Conservation (phyloP, 2,888 invertebrate genomes). For the Branchipolynoe longqiensis region DNA sequence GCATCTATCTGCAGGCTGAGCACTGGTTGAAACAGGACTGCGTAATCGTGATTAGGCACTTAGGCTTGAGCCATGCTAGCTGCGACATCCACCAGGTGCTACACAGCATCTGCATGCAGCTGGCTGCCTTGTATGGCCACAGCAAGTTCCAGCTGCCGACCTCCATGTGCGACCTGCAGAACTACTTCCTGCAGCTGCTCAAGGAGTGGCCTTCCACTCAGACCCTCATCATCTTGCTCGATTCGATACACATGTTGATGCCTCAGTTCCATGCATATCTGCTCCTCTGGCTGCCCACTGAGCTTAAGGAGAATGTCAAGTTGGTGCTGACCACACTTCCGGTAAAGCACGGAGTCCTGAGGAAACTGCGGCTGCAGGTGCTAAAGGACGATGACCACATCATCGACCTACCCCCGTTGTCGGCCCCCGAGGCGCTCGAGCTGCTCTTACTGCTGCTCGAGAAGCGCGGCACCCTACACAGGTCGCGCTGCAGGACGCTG, state of each 20-base stretch:
- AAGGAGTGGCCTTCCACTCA: constrained; percentile 70
- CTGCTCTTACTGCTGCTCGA: constrained; percentile 65
- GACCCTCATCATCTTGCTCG: constrained; percentile 74
- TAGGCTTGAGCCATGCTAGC: constrained; percentile 74
- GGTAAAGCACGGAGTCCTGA: constrained; percentile 69
- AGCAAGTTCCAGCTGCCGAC: constrained; percentile 68
- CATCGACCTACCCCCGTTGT: constrained; percentile 61
- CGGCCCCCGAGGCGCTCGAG: constrained; percentile 53
- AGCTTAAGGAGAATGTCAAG: constrained; percentile 76
- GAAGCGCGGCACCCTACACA: constrained; percentile 70
- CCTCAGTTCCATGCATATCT: constrained; percentile 64
- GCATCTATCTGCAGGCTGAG: constrained; percentile 71
- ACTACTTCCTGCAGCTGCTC: constrained; percentile 73
- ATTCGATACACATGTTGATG: constrained; percentile 66
- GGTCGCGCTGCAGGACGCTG: constrained; percentile 66
- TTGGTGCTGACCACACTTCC: constrained; percentile 74
- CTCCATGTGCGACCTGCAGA: constrained; percentile 73
- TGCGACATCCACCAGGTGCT: constrained; percentile 75
- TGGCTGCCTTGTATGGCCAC: constrained; percentile 69
- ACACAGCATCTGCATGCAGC: constrained; percentile 74
- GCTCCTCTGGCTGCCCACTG: constrained; percentile 72
- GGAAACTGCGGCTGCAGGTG: constrained; percentile 69
- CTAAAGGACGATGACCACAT: constrained; percentile 63
- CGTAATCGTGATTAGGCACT: constrained; percentile 73
- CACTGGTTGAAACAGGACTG: constrained; percentile 66